Conservation (phyloP, 2,888 invertebrate genomes). For the Ferdinandea cuprea region DNA sequence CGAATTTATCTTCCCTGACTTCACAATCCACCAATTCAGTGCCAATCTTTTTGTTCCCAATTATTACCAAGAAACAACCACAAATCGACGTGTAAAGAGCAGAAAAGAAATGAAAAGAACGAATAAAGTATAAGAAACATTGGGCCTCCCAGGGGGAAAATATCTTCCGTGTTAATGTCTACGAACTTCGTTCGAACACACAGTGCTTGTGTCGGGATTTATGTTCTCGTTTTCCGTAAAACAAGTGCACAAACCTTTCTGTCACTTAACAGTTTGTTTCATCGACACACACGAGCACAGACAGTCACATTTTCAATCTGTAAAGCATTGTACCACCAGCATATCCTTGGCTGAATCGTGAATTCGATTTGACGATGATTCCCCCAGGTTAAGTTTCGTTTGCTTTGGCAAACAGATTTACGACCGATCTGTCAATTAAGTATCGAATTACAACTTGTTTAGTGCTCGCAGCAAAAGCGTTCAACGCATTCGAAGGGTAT, state of each 20-base stretch:
- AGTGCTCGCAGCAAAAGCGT: conserved; percentile 78
- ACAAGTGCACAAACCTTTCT: conserved; percentile 73
- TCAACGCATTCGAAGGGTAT: conserved; percentile 40
- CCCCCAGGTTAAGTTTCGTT: conserved; percentile 70
- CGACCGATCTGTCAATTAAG: conserved; percentile 83
- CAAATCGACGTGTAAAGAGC: conserved; percentile 13
- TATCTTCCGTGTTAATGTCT: conserved; percentile 57
- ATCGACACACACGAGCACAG: conserved; percentile 10
- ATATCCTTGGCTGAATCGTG: conserved; percentile 62
- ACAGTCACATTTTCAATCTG: background rate
- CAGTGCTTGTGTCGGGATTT: conserved; percentile 45
- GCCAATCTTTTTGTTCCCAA: conserved; percentile 14
- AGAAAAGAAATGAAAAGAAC: too few relatives aligned
- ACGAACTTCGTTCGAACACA: conserved; percentile 43
- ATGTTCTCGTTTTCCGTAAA: conserved; percentile 61
- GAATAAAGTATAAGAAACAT: conserved; percentile 45
- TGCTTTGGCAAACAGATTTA: conserved; percentile 81
- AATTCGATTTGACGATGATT: conserved; percentile 73
- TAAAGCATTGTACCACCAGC: background rate
- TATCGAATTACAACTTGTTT: conserved; percentile 83
- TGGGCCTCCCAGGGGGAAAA: conserved; percentile 58
- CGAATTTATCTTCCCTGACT: background rate
- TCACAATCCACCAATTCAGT: background rate
- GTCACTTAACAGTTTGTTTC: conserved; percentile 64
- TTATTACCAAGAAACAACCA: conserved; percentile 19